These are phyloP conservation scores for Gnathonemus longibarbis DNA, from an alignment of 2,113 vertebrate genomes.

Conservation along the genomic window DNA sequence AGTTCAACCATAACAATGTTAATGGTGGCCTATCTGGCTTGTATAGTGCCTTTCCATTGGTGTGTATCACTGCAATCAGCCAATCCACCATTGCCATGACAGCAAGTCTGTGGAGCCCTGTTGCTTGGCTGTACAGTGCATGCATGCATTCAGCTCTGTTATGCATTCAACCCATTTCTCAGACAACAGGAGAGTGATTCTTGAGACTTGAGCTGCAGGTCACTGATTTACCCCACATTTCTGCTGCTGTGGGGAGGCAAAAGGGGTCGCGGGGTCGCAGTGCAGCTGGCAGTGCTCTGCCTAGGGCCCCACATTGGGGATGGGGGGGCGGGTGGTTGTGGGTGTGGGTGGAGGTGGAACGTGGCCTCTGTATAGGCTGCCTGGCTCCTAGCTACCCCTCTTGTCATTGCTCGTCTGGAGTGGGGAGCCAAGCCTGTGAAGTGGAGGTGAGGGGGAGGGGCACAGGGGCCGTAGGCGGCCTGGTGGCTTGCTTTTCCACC, in stretches of 20 bases:
- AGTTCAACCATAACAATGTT: neutral
- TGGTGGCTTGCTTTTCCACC: conserved; percentile 32
- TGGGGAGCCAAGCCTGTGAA: conserved; percentile 42
- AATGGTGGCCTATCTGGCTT: neutral
- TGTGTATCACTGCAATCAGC: neutral
- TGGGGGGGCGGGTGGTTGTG: neutral
- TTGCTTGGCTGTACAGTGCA: neutral
- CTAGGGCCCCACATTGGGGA: conserved; percentile 9
- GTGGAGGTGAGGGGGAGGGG: conserved; percentile 43
- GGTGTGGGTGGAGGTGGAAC: conserved; percentile 53
- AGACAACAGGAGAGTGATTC: neutral
- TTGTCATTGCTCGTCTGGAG: conserved; percentile 24
- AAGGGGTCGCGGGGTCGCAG: neutral
- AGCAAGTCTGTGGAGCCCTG: neutral
- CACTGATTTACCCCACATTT: neutral
- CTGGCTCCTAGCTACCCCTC: neutral
- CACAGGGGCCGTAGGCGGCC: conserved; percentile 11
- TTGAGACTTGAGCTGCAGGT: neutral
- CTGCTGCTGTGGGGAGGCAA: neutral
- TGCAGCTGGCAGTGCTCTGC: neutral
- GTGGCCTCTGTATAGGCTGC: conserved; percentile 52
- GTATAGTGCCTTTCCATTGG: neutral
- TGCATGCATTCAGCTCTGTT: neutral
- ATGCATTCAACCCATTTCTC: neutral
- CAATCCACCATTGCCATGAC: neutral